Conservation (phyloP, 1,140 invertebrate species). For the Caenorhabditis briggsae region DNA sequence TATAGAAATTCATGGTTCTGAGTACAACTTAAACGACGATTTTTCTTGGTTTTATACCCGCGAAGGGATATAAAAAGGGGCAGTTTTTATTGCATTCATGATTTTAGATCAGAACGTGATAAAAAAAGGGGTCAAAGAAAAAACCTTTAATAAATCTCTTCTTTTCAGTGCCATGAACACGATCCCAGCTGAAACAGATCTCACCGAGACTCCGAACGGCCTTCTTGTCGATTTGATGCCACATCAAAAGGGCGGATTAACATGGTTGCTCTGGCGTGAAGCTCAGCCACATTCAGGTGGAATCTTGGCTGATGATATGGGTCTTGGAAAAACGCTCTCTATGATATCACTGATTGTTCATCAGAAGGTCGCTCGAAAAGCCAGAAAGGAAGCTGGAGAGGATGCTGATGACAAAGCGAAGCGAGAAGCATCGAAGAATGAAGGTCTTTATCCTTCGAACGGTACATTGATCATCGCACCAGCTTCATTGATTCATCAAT, state of each 20-base stretch:
- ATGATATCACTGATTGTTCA: conserved; percentile 87
- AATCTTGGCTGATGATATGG: conserved; percentile 89
- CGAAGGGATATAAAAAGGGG: too few relatives aligned
- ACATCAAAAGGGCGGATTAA: conserved; percentile 88
- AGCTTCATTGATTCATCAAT: conserved; percentile 85
- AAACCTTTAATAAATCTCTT: too few relatives aligned
- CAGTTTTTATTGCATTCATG: too few relatives aligned
- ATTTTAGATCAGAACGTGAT: too few relatives aligned
- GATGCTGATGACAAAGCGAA: conserved; percentile 69
- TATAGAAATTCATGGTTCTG: too few relatives aligned
- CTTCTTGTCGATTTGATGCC: conserved; percentile 82
- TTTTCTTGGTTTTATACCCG: too few relatives aligned
- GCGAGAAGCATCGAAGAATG: conserved; percentile 69
- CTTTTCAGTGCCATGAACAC: conserved; percentile 66
- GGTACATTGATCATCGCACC: conserved; percentile 91
- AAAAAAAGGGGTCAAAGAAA: too few relatives aligned
- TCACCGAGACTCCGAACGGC: conserved; percentile 69
- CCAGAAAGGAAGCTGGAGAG: conserved; percentile 54
- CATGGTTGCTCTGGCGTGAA: conserved; percentile 92
- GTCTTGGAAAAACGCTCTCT: conserved; percentile 89
- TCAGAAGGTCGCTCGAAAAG: conserved; percentile 71
- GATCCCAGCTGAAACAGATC: conserved; percentile 65
- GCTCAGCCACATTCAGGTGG: conserved; percentile 86
- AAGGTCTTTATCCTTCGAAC: conserved; percentile 77
- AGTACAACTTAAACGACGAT: too few relatives aligned